Evolutionary conservation across 2,113 vertebrate species (phyloP).

Genomic region (Hippocampus comes): DNA sequence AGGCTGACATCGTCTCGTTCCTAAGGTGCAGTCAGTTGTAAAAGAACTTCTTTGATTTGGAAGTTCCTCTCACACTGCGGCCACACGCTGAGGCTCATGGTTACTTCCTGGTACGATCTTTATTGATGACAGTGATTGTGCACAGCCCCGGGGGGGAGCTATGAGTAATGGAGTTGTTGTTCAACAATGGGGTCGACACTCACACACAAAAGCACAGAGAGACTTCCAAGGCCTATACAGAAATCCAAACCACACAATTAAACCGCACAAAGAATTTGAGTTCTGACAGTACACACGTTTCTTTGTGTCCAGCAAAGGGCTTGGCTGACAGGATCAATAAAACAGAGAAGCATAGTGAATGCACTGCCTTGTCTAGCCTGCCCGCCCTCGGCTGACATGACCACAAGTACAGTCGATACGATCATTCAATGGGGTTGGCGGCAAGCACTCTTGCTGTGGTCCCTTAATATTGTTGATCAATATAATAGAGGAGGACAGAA

Average conservation of each 20-base stretch:
- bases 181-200: slow-evolving; percentile 29
- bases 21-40: slow-evolving; percentile 14
- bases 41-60: slow-evolving; percentile 35
- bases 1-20: slow-evolving; percentile 16
- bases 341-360: slow-evolving; percentile 49
- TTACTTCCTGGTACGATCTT: slow-evolving; percentile 62
- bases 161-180: slow-evolving; percentile 66
- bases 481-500: background rate
- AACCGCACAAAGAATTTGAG: slow-evolving; percentile 8
- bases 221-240: background rate
- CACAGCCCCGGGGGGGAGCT: slow-evolving; percentile 53
- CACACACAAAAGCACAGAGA: slow-evolving; percentile 15
- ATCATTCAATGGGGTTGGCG: background rate
- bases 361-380: slow-evolving; percentile 34
- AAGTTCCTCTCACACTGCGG: slow-evolving; percentile 24
- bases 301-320: slow-evolving; percentile 23
- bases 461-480: background rate
- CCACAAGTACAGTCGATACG: slow-evolving; percentile 14
- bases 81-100: slow-evolving; percentile 27
- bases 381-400: slow-evolving; percentile 35
- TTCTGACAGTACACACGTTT: slow-evolving; percentile 6
- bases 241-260: slow-evolving; percentile 13
- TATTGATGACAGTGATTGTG: slow-evolving; percentile 70
- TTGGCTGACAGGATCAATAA: slow-evolving; percentile 57
- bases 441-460: background rate